Conservation (phyloP, 1,140 invertebrate genomes). For the Argopecten irradians region DNA sequence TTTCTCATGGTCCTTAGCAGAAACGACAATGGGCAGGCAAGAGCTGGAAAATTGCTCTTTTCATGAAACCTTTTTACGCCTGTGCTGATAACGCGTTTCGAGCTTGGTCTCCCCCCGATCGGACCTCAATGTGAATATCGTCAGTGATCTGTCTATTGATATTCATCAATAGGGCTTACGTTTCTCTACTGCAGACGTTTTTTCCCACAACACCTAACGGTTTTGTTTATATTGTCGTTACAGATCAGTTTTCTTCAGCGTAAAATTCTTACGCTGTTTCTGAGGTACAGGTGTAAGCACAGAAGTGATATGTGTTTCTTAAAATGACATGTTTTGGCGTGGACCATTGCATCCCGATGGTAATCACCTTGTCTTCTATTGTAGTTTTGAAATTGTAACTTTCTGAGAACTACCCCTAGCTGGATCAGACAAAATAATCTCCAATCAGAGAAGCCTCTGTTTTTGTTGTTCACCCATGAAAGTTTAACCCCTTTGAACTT, state of each 20-base stretch:
- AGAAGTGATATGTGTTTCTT: slow-evolving; percentile 5
- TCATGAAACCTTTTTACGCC: slow-evolving; percentile 15
- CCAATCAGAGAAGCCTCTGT: not conserved
- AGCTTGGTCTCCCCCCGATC: not conserved
- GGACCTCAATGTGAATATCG: not conserved
- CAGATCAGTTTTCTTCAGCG: not conserved
- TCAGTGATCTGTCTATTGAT: not conserved
- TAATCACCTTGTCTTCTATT: not conserved
- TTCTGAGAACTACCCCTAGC: not conserved
- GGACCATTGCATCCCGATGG: not conserved
- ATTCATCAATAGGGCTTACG: slow-evolving; percentile 14
- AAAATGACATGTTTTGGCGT: not conserved
- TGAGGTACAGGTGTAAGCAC: slow-evolving; percentile 5
- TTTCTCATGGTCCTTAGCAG: not conserved
- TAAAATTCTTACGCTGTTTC: slow-evolving; percentile 8
- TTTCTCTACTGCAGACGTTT: not conserved
- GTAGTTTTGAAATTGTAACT: slow-evolving; percentile 12
- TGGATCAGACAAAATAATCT: not conserved
- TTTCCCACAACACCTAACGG: slow-evolving; percentile 20
- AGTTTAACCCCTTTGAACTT: not conserved
- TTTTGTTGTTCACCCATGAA: not conserved
- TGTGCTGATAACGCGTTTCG: not conserved
- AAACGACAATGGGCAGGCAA: not conserved
- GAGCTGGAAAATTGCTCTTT: slow-evolving; percentile 1
- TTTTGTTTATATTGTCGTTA: not conserved